These are phyloP conservation scores for Peucedramus taeniatus DNA, from an alignment of 2,113 vertebrate genomes.

Conservation along the genomic window DNA sequence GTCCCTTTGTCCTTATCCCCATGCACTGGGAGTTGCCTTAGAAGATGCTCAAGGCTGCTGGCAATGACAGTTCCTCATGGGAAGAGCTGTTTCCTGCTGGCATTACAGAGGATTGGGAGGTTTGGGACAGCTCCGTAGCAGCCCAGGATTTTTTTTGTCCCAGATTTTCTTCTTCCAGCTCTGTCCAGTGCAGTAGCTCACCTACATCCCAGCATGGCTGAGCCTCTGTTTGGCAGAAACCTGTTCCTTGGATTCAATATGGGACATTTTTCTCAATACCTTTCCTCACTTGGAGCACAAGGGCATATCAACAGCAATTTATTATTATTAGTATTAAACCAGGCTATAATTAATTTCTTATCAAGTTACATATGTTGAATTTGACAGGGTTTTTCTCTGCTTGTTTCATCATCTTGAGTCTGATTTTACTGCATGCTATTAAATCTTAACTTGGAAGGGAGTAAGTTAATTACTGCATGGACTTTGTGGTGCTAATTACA, in stretches of 20 bases:
- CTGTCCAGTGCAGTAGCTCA: neutral
- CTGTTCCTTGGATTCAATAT: rapidly evolving
- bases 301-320: neutral
- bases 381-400: neutral
- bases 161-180: neutral
- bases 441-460: conserved; percentile 9
- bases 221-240: neutral
- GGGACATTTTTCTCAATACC: neutral
- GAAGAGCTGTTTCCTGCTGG: neutral
- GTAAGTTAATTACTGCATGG: conserved; percentile 46
- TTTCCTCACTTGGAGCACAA: neutral
- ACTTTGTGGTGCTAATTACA: conserved; percentile 30
- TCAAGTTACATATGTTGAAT: neutral
- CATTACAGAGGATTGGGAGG: neutral
- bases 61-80: neutral
- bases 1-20: neutral
- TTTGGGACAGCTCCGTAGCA: neutral
- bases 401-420: neutral
- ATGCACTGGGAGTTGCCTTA: neutral
- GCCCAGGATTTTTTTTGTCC: neutral
- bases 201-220: neutral
- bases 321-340: neutral
- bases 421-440: neutral
- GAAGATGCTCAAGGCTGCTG: neutral
- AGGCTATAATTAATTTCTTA: neutral